These are phyloP conservation scores for Rhagophthalmus giganteus DNA, from an alignment of 2,888 invertebrate genomes.

Conservation along the genomic window DNA sequence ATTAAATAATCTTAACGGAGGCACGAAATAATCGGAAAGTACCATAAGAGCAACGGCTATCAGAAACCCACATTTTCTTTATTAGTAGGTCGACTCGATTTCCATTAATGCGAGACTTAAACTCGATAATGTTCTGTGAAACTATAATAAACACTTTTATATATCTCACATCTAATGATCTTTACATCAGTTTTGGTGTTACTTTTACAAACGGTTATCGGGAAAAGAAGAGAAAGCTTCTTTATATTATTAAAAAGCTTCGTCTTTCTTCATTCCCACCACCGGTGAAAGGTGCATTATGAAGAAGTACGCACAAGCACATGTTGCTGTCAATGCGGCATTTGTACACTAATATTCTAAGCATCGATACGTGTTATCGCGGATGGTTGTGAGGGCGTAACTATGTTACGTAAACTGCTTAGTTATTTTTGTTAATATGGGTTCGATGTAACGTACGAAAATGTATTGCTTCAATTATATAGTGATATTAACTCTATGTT, in stretches of 20 bases:
- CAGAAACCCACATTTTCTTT: slow-evolving; percentile 20
- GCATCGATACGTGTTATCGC: neutral
- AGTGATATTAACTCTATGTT: slow-evolving; percentile 13
- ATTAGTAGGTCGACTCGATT: slow-evolving; percentile 25
- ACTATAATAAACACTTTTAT: slow-evolving; percentile 8
- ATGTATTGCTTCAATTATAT: slow-evolving; percentile 10
- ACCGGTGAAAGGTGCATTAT: slow-evolving; percentile 38
- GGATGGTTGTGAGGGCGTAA: too few species aligned
- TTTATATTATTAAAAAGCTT: slow-evolving; percentile 18
- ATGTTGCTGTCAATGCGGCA: slow-evolving; percentile 32
- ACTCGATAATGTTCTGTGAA: slow-evolving; percentile 11
- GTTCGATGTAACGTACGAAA: too few species aligned
- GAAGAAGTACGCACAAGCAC: slow-evolving; percentile 30
- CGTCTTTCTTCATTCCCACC: slow-evolving; percentile 32
- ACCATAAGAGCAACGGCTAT: slow-evolving; percentile 4
- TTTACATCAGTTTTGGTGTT: slow-evolving; percentile 6
- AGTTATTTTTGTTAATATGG: too few species aligned
- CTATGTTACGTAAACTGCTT: too few species aligned
- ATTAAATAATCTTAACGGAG: slow-evolving; percentile 3
- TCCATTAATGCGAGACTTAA: slow-evolving; percentile 18
- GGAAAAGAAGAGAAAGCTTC: slow-evolving; percentile 24
- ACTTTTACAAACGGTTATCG: neutral
- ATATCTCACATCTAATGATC: slow-evolving; percentile 3
- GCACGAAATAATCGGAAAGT: slow-evolving; percentile 1
- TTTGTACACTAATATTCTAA: slow-evolving; percentile 17